Evolutionary conservation across 1,140 invertebrate genomes (phyloP), one percentile per base, ranked within the genome.

Genomic region (Drosophila kurseongensis): DNA sequence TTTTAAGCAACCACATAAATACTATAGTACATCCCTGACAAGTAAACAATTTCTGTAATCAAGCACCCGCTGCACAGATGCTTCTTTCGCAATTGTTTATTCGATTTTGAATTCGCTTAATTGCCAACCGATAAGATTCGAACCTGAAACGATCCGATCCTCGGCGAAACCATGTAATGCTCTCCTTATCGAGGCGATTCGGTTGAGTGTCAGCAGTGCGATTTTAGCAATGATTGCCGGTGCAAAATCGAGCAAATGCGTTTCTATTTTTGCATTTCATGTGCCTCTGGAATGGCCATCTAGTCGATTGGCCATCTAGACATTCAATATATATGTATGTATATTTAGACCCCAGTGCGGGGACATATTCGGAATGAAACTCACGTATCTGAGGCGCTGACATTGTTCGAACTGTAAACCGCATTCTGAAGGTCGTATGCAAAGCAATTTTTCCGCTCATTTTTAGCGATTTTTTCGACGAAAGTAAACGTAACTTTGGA

Each of bases 301-400:
- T 55, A 63, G 40, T 29, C 50, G 13, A 54, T 57, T 38, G 35
- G 42, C 32, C 48, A 54, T 42, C 38, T 41, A 47, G 27, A 44
- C 13, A 32, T 36, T 35, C 35, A 45, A 32, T 32, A 7, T 32
- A 32, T 32, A 32, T 16, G n/a, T n/a, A 18, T 44, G 18, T 40
- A 18, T 16, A 35, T 40, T 42, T 29, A 61, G 13, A 51, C 18
- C 63, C 44, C 48, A 55, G 18, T 56, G 36, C 55, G 48, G 58
- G 48, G 54, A 47, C 27, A 18, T n/a, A 57, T 60, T 67, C 45
- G 27, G 52, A 47, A 85, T 78, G 52, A 61, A 78, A 61, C 55
- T 78, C 83, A 86, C 82, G 82, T 86, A 82, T 75, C 63, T 77
- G 58, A 32, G 58, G 61, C 79, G 32, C 51, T 71, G 80, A 67